Conservation (phyloP, 2,888 invertebrate genomes). For the Volucella inanis region DNA sequence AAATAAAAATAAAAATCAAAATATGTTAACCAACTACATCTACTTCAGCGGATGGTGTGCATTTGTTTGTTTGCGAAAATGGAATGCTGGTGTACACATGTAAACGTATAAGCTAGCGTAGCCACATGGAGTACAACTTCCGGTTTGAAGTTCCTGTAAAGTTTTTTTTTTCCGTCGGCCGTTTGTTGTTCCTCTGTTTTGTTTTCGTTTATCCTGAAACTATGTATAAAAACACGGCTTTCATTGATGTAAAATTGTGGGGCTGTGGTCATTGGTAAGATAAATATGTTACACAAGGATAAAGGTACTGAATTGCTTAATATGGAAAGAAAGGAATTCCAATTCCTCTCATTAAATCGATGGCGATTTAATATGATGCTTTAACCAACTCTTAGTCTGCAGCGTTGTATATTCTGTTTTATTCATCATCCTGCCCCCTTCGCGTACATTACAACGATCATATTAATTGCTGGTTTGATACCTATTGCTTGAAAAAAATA, state of each 20-base stretch:
- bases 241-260: constrained; percentile 1
- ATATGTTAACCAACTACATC: constrained; percentile 52
- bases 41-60: constrained; percentile 39
- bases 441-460: too few relatives aligned
- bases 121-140: constrained; percentile 73
- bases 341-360: too few relatives aligned
- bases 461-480: too few relatives aligned
- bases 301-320: too few relatives aligned
- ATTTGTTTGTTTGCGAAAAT: constrained; percentile 25
- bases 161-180: constrained; percentile 33
- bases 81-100: constrained; percentile 46
- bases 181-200: constrained; percentile 23
- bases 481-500: too few relatives aligned
- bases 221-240: not conserved
- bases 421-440: too few relatives aligned
- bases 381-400: too few relatives aligned
- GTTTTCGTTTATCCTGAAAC: not conserved
- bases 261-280: not conserved
- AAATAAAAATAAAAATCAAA: too few relatives aligned
- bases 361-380: too few relatives aligned
- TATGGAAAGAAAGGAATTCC: too few relatives aligned
- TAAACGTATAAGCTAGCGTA: constrained; percentile 55
- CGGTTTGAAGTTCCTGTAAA: constrained; percentile 62
- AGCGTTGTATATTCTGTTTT: too few relatives aligned
- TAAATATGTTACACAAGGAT: too few relatives aligned